Percentiles rank a stretch among this genome's conserved stretches.
Conservation (phyloP, 30 jellyfish, hydroid and myxozoan genomes). For the Chironex yamaguchii region DNA sequence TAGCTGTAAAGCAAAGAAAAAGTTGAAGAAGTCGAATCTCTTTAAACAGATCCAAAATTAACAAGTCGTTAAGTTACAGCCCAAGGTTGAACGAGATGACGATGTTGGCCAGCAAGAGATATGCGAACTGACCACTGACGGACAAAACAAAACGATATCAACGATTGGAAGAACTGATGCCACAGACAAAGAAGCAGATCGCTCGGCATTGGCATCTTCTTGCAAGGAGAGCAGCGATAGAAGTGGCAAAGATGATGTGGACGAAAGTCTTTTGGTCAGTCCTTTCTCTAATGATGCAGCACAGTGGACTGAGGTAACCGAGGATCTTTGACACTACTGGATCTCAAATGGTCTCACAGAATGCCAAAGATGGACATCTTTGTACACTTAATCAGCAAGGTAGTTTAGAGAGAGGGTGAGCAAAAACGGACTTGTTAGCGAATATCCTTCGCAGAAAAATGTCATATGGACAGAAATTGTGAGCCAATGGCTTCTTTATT, state of each 20-base stretch:
- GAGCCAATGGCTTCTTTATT: constrained; percentile 56
- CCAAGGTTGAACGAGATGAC: too few species aligned
- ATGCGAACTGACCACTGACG: constrained; percentile 2
- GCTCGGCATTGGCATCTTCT: constrained; percentile 33
- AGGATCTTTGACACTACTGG: constrained; percentile 21
- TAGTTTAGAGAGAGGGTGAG: constrained; percentile 36
- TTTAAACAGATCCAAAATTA: too few species aligned
- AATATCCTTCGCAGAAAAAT: constrained; percentile 18
- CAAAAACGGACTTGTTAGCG: constrained; percentile 38
- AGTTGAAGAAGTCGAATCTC: too few species aligned
- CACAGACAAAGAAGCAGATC: constrained; percentile 38
- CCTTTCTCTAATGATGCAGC: constrained; percentile 33
- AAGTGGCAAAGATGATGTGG: constrained; percentile 20
- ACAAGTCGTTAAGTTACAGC: too few species aligned
- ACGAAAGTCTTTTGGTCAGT: constrained; percentile 36
- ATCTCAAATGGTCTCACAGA: constrained; percentile 43
- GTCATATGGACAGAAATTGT: constrained; percentile 48
- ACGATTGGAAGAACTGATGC: constrained; percentile 31
- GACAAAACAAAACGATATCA: constrained; percentile 29
- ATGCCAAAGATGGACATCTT: constrained; percentile 43
- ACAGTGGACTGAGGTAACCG: constrained; percentile 6
- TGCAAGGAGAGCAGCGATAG: constrained; percentile 34
- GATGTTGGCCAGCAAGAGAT: neutral
- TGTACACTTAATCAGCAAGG: constrained; percentile 50
- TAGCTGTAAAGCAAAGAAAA: too few species aligned